Evolutionary conservation across 2,888 invertebrate species (phyloP), one percentile per base, ranked within the genome.

Genomic region (Parasteatoda lunata): DNA sequence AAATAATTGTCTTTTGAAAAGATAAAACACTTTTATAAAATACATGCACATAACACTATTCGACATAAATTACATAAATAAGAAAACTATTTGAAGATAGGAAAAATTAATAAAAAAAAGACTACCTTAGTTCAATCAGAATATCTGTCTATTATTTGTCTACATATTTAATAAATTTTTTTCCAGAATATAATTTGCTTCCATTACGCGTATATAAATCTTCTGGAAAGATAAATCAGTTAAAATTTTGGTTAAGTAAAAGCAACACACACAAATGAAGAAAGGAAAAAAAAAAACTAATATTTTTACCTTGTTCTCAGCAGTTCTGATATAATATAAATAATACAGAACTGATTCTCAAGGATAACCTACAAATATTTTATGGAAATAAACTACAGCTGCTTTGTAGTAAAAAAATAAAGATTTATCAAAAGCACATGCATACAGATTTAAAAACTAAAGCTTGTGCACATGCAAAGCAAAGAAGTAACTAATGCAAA

Each of bases 311-410:
- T 81, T 80, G 48, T 52, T 65, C 66, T 80, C 80, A 72, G 77
- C 85, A 79, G 79, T 70, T 79, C 78, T 69, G 76, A 76, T 54
- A 69, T n/a, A 69, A 78, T 85, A 75, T 70, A 79, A 59, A 59
- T 59, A 76, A 85, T 66, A 86, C 77, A 86, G 80, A 86, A 81
- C 85, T 79, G 30, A 59, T 71, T 86, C 77, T 86, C 85, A 86
- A 86, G 85, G 85, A 80, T 86, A 79, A 86, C 85, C 85, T 86
- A 69, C 64, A 86, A 83, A 71, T 86, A 86, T 77, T 77, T 77
- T 80, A 65, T 80, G 76, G 77, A 78, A 71, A 85, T 77, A 70
- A 77, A 72, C 72, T 71, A 65, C 59, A 69, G 73, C 71, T 80
- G 71, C 76, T 86, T 80, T 80, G 80, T 86, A 86, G 80, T 86